A percentile compares a stretch with the other conserved stretches of the same genome.
These are phyloP conservation scores for Sminthurinus signatus DNA, from an alignment of 1,140 invertebrate genomes.

Conservation along the genomic window DNA sequence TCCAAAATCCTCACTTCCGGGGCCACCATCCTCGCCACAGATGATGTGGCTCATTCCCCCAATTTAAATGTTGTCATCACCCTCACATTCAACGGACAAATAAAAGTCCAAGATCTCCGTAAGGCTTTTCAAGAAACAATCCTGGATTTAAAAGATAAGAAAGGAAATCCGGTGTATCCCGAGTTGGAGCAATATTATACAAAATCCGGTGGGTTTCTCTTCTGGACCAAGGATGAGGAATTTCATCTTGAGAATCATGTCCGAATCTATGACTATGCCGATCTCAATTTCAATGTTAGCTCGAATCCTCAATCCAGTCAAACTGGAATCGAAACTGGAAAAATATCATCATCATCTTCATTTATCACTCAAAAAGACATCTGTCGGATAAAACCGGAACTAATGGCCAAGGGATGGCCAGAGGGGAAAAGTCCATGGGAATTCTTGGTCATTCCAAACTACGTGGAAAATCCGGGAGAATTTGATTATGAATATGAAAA, in stretches of 20 bases:
- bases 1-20: conserved; percentile 1
- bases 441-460: conserved; percentile 4
- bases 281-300: neutral
- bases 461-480: neutral
- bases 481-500: neutral
- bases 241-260: conserved; percentile 8
- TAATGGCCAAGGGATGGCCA: neutral
- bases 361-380: neutral
- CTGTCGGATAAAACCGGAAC: neutral
- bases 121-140: neutral
- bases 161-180: neutral
- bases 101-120: neutral
- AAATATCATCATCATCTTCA: neutral
- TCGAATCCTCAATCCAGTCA: neutral
- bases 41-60: neutral
- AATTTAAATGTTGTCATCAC: conserved; percentile 1
- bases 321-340: neutral
- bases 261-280: neutral
- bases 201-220: neutral
- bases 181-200: neutral
- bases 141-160: neutral
- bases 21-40: neutral
- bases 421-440: conserved; percentile 10
- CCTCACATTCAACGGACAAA: neutral
- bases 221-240: neutral